Evolutionary conservation across 92 coral and sea anemone species (phyloP).

Genomic region (Hydrozoanthus gracilis): DNA sequence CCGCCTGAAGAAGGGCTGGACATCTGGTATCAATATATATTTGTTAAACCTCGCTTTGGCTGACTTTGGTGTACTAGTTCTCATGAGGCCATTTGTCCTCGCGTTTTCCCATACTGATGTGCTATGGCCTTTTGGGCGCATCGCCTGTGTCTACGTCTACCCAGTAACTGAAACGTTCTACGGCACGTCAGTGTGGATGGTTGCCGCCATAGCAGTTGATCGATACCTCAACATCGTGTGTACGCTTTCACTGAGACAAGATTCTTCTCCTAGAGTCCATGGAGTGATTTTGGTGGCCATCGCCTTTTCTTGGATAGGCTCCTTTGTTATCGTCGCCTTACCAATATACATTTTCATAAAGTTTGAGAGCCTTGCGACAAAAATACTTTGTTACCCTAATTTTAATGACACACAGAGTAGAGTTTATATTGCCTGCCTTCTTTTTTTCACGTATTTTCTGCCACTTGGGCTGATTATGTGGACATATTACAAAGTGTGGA

Average conservation of each 20-base stretch:
- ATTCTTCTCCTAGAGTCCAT: not conserved
- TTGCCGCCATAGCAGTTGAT: slow-evolving; percentile 22
- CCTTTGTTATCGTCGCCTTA: slow-evolving; percentile 16
- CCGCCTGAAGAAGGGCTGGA: slow-evolving; percentile 12
- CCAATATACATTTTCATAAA: not conserved
- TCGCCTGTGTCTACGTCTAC: not conserved
- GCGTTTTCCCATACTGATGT: not conserved
- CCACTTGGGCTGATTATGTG: slow-evolving; percentile 6
- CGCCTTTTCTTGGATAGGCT: slow-evolving; percentile 1
- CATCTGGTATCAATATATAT: slow-evolving; percentile 14
- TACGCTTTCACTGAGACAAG: not conserved
- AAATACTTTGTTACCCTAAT: not conserved
- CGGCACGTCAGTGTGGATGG: slow-evolving; percentile 26
- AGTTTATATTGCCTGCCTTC: not conserved
- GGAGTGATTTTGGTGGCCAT: not conserved
- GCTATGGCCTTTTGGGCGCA: not conserved
- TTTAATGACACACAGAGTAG: not conserved
- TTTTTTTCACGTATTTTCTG: not conserved
- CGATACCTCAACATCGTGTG: slow-evolving; percentile 14
- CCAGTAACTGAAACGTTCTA: not conserved
- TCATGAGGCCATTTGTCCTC: not conserved
- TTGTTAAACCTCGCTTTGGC: slow-evolving; percentile 15
- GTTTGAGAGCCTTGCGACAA: not conserved
- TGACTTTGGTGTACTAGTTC: not conserved
- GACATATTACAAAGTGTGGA: slow-evolving; percentile 18